phyloP scores from a whole-genome alignment of 2,888 invertebrate genomes.

The Idaea aversata region DNA sequence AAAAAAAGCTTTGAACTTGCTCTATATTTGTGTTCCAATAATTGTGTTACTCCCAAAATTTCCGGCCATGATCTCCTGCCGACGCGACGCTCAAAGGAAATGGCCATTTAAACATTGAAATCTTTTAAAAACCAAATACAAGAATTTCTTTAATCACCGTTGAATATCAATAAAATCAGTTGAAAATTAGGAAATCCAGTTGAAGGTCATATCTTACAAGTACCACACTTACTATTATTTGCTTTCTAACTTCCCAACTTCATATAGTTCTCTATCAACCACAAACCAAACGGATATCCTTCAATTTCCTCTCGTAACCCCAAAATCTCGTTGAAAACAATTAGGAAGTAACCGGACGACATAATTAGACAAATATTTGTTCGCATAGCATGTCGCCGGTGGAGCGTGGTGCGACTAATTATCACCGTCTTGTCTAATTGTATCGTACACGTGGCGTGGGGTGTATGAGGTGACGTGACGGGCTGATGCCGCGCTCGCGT shows the following conservation, averaged over 20 bases:
- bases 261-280: not conserved
- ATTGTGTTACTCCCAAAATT: too few species aligned
- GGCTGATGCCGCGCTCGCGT: not conserved
- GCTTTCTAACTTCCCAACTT: not conserved
- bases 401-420: not conserved
- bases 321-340: not conserved
- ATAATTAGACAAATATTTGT: not conserved
- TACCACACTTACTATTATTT: not conserved
- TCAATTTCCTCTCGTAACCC: not conserved
- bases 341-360: slow-evolving; percentile 1
- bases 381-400: not conserved
- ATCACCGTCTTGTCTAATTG: not conserved
- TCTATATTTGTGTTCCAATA: too few species aligned
- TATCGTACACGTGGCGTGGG: not conserved
- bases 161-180: too few species aligned
- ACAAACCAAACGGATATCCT: not conserved
- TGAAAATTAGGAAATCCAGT: too few species aligned
- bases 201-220: too few species aligned
- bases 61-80: too few species aligned
- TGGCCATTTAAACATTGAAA: too few species aligned
- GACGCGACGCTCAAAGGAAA: too few species aligned
- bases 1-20: too few species aligned
- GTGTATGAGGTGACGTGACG: not conserved
- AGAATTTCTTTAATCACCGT: too few species aligned
- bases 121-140: too few species aligned